These are phyloP conservation scores for Chaetops frenatus DNA, from an alignment of 2,113 vertebrate species.

Conservation along the genomic window DNA sequence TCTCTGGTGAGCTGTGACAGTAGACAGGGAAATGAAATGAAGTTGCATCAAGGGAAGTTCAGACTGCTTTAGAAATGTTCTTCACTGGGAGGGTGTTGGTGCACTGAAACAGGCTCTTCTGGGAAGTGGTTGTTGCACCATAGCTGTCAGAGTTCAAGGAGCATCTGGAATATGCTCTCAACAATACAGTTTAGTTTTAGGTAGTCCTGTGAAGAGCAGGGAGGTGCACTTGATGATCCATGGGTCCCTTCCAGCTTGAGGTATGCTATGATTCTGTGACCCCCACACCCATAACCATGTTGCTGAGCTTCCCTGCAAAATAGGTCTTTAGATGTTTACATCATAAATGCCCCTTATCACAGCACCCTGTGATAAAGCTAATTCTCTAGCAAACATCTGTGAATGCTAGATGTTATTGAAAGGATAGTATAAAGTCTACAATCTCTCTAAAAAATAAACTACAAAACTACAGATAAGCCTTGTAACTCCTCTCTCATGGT, in stretches of 20 bases:
- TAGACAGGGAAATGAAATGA: background rate
- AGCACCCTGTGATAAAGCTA: background rate
- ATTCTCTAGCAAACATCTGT: background rate
- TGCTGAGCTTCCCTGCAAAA: background rate
- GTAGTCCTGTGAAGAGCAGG: background rate
- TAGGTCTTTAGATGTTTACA: background rate
- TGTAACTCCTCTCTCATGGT: background rate
- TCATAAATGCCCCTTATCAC: background rate
- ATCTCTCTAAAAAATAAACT: background rate
- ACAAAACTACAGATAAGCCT: background rate
- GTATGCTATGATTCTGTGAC: background rate
- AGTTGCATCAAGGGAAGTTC: background rate
- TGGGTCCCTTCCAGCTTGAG: background rate
- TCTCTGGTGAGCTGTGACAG: background rate
- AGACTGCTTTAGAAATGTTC: background rate
- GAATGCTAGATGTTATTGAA: background rate
- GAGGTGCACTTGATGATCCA: background rate
- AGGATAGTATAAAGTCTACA: background rate
- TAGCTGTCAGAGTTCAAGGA: background rate
- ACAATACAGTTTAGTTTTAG: background rate
- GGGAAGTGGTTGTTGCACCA: background rate
- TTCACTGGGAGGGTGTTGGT: background rate
- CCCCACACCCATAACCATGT: background rate
- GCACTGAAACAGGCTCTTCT: background rate
- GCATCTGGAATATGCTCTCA: fast-evolving